Conservation (phyloP, 2,888 invertebrate genomes). For the Bibio marci region DNA sequence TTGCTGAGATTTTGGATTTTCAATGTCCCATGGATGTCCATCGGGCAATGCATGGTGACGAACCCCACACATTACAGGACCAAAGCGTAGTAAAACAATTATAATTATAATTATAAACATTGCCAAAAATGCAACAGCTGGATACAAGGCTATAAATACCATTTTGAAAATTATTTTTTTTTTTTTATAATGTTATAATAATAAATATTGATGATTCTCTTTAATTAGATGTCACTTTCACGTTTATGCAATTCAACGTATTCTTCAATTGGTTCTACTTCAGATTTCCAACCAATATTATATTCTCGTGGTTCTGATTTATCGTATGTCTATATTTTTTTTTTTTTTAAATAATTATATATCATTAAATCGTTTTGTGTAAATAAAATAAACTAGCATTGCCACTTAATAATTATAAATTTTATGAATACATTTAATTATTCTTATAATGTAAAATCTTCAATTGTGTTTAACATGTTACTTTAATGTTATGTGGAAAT, state of each 20-base stretch:
- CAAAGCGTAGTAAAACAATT: constrained; percentile 56
- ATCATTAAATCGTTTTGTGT: no score
- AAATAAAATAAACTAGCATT: no score
- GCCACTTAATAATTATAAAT: no score
- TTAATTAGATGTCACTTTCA: constrained; percentile 58
- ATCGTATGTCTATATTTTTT: not conserved
- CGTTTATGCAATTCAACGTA: constrained; percentile 52
- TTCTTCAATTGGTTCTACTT: constrained; percentile 24
- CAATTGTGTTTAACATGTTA: no score
- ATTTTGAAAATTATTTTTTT: constrained; percentile 22
- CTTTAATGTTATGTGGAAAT: no score
- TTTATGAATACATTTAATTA: no score
- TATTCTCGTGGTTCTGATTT: constrained; percentile 2
- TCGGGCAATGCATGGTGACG: constrained; percentile 49
- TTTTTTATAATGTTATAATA: constrained; percentile 8
- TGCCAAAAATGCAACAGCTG: constrained; percentile 54
- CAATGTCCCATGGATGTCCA: constrained; percentile 48
- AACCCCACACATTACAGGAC: constrained; percentile 50
- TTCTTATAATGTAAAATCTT: no score
- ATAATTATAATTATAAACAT: constrained; percentile 59
- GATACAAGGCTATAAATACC: constrained; percentile 60
- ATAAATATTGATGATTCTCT: constrained; percentile 1
- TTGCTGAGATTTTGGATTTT: constrained; percentile 20
- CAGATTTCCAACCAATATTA: not conserved
- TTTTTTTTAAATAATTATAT: not conserved